These are phyloP conservation scores for Elymnias hypermnestra DNA, from an alignment of 1,140 invertebrate genomes.

Conservation along the genomic window DNA sequence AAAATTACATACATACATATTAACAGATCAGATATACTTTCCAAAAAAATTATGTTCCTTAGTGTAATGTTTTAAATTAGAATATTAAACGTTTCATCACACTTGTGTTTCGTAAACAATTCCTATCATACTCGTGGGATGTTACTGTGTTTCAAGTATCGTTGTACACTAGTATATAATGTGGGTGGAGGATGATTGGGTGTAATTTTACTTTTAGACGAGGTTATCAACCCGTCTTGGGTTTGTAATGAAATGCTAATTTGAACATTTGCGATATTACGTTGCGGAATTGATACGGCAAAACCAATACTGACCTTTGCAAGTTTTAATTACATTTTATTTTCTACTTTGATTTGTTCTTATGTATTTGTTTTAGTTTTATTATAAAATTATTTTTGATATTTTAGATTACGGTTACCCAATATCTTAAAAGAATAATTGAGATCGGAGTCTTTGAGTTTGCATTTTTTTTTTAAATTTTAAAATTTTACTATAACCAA, in stretches of 20 bases:
- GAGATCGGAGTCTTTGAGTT: no score
- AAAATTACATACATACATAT: no score
- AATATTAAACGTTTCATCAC: conserved; percentile 9
- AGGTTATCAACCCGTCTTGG: conserved; percentile 46
- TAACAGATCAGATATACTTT: no score
- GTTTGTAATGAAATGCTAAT: conserved; percentile 41
- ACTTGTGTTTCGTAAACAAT: conserved; percentile 28
- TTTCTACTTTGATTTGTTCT: neutral
- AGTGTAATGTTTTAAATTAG: neutral
- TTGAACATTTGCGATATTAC: conserved; percentile 18
- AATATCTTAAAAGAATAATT: no score
- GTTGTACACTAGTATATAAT: conserved; percentile 57
- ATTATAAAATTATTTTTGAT: no score
- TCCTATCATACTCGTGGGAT: conserved; percentile 32
- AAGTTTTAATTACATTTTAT: neutral
- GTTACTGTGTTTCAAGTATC: conserved; percentile 42
- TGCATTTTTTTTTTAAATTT: no score
- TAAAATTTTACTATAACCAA: no score
- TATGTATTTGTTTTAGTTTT: neutral
- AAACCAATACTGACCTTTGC: conserved; percentile 10
- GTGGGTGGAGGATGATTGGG: conserved; percentile 55
- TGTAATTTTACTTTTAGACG: conserved; percentile 59
- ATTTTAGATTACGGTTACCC: no score
- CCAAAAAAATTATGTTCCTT: no score
- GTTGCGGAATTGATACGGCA: conserved; percentile 16